Base-by-base conservation (phyloP, 2,888 invertebrate species). In the Stomorhina lunata region DNA sequence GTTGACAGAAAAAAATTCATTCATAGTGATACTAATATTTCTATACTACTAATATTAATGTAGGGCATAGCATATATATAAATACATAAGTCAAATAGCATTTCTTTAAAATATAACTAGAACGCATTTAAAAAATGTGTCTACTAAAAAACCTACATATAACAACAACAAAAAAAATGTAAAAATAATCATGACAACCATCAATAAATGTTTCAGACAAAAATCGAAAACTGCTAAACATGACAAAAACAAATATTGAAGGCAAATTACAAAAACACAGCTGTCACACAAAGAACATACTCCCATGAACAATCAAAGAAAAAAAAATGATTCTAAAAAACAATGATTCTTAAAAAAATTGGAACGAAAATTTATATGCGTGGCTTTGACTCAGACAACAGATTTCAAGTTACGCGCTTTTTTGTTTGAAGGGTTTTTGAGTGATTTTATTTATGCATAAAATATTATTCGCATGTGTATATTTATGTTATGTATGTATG, bases 161-260 rank as follows among this genome's bases (percentile, higher is more conserved):
- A n/a, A n/a, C n/a, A 40, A 53, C 27, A 32, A 59, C 43, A 59
- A 7, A 53, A 53, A 53, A 32, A 34, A 20, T 12, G n/a, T 17
- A 57, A 34, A 37, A 45, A 78, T 63, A n/a, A n/a, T n/a, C n/a
- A 72, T 32, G 29, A 50, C 25, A 72, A 15, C 37, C n/a, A 71
- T 59, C 57, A 48, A 66, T 50, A 27, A 66, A 66, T 66, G 73
- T 45, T 48, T 68, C 59, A 66, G 32, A 80, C 57, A 32, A 50
- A 61, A 69, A 27, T 53, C 40, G 17, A 22, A 63, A 7, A 53
- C 37, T 37, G 12, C 37, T 50, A 53, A 29, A 37, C 72, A 63
- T 43, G 17, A n/a, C 15, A 43, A 32, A 40, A 50, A 27, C 32
- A 40, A 32, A 59, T 71, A 45, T 34, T 37, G 17, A 59, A 55